Conservation (phyloP, 2,888 invertebrate species). For the Mechanitis messenoides region DNA sequence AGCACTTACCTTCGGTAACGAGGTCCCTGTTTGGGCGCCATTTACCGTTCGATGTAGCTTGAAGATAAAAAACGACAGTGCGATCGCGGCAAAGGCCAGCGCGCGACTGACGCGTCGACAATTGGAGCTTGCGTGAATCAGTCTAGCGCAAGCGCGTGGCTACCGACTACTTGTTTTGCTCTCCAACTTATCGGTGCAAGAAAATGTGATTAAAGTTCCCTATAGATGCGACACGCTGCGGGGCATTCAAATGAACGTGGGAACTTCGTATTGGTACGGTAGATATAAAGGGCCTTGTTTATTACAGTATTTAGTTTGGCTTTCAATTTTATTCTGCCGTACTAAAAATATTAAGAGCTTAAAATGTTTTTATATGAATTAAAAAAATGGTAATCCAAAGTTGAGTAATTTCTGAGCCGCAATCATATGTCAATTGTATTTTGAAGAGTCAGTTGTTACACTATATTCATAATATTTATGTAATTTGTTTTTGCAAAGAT, state of each 20-base stretch:
- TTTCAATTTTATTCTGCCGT: constrained; percentile 5
- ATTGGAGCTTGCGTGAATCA: constrained; percentile 51
- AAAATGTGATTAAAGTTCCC: constrained; percentile 63
- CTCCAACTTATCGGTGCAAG: constrained; percentile 45
- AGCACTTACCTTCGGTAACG: constrained; percentile 65
- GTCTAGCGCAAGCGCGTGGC: constrained; percentile 58
- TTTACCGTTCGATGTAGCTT: constrained; percentile 63
- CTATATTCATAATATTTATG: too few species aligned
- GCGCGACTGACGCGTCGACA: constrained; percentile 60
- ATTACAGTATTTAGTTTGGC: constrained; percentile 28
- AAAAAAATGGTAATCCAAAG: too few species aligned
- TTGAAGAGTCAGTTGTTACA: too few species aligned
- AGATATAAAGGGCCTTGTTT: constrained; percentile 34
- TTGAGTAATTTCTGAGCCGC: too few species aligned
- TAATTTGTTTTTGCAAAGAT: too few species aligned
- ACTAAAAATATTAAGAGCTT: neutral
- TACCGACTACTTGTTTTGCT: constrained; percentile 63
- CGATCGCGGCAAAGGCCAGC: constrained; percentile 53
- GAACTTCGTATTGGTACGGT: constrained; percentile 36
- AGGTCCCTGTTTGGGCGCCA: constrained; percentile 68
- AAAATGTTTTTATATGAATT: neutral
- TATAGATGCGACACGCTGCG: constrained; percentile 54
- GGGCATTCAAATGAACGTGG: constrained; percentile 55
- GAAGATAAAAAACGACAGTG: constrained; percentile 37
- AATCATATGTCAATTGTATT: too few species aligned